A percentile compares a stretch with the other conserved stretches of the same genome.
These are phyloP conservation scores for Heterodera carotae DNA, from an alignment of 1,140 invertebrate species.

Conservation along the genomic window DNA sequence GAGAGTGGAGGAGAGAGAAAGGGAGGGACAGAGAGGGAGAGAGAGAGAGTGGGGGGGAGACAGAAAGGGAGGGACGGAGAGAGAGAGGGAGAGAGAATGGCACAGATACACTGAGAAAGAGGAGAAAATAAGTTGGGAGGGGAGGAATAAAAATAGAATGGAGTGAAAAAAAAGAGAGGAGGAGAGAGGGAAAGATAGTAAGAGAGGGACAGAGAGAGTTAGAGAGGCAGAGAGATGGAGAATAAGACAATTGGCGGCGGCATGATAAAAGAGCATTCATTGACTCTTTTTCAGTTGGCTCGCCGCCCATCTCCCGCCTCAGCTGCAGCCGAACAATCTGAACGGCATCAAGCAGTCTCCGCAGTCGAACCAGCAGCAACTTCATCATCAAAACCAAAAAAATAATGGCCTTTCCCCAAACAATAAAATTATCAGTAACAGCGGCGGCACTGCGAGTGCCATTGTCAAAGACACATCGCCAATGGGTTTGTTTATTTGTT, in stretches of 20 bases:
- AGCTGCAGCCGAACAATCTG: background rate
- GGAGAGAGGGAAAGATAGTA: too few species aligned
- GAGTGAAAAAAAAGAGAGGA: too few species aligned
- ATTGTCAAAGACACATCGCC: background rate
- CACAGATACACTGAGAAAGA: too few species aligned
- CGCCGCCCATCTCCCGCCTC: background rate
- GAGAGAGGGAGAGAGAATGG: background rate
- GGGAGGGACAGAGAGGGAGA: background rate
- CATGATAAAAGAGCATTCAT: too few species aligned
- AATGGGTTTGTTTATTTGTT: background rate
- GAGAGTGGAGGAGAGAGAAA: too few species aligned
- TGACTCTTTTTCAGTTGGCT: background rate
- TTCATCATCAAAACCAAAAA: too few species aligned
- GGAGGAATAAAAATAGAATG: too few species aligned
- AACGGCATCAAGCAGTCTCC: background rate
- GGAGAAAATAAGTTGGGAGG: too few species aligned
- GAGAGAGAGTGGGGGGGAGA: background rate
- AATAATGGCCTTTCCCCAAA: background rate
- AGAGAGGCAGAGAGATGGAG: too few species aligned
- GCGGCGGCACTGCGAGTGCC: background rate
- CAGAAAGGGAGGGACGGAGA: background rate
- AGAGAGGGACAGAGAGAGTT: too few species aligned
- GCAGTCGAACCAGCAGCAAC: background rate
- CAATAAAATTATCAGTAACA: background rate
- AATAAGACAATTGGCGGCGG: too few species aligned